Evolutionary conservation across 1,140 invertebrate species (phyloP).

Genomic region (Acromyrmex charruanus): DNA sequence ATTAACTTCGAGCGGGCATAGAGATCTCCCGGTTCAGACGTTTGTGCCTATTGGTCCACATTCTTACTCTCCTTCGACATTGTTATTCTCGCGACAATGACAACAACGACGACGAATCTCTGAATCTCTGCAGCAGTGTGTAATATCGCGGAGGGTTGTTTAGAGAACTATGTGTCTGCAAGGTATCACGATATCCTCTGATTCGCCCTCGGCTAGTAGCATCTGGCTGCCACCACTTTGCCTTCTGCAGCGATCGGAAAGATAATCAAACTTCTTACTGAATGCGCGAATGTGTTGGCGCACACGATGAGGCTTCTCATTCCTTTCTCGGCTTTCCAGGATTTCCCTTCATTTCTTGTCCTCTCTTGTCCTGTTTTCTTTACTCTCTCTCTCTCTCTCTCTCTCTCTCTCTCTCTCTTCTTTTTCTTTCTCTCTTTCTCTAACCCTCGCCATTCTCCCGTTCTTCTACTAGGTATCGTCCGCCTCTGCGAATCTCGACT

Average conservation of each 20-base stretch:
- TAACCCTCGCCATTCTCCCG: slow-evolving; percentile 12
- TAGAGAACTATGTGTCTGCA: slow-evolving; percentile 62
- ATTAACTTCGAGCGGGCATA: slow-evolving; percentile 79
- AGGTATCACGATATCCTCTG: slow-evolving; percentile 74
- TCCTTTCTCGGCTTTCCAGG: slow-evolving; percentile 20
- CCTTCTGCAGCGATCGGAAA: slow-evolving; percentile 61
- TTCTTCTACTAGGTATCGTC: slow-evolving; percentile 64
- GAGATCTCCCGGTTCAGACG: slow-evolving; percentile 68
- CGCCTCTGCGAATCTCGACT: slow-evolving; percentile 66
- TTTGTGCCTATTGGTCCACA: slow-evolving; percentile 51
- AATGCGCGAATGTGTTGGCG: slow-evolving; percentile 22
- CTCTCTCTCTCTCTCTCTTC: not conserved
- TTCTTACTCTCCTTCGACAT: slow-evolving; percentile 38
- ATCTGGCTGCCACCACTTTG: slow-evolving; percentile 56
- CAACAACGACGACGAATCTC: not conserved
- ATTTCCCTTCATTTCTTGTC: slow-evolving; percentile 28
- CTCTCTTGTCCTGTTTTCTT: not conserved
- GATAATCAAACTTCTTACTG: slow-evolving; percentile 74
- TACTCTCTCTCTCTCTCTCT: not conserved
- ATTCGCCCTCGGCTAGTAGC: slow-evolving; percentile 57
- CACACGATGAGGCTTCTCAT: not conserved
- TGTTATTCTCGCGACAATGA: slow-evolving; percentile 13
- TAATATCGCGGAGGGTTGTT: slow-evolving; percentile 71
- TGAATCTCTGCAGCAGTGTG: slow-evolving; percentile 49
- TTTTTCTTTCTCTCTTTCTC: slow-evolving; percentile 3